phyloP scores from a whole-genome alignment of 2,888 invertebrate genomes.

The Luffia ferchaultella region DNA sequence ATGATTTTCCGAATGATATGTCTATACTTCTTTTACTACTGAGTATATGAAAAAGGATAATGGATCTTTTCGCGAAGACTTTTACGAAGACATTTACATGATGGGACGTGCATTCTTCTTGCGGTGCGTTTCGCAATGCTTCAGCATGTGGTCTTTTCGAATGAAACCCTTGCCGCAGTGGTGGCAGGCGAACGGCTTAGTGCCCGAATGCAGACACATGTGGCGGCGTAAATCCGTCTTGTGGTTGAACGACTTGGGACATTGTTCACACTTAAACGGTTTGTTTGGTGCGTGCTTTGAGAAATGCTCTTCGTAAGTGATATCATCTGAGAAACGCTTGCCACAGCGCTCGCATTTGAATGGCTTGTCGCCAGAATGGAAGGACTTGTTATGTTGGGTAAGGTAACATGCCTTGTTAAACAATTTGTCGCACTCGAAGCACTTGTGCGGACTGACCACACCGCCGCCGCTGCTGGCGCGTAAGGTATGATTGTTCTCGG shows the following conservation, averaged over 20 bases:
- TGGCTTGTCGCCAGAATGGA: conserved; percentile 87
- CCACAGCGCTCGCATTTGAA: conserved; percentile 87
- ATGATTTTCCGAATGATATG: no score
- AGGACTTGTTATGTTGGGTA: conserved; percentile 90
- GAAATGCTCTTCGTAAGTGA: conserved; percentile 76
- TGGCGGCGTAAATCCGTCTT: conserved; percentile 89
- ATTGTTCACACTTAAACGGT: conserved; percentile 84
- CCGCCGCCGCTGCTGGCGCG: conserved; percentile 38
- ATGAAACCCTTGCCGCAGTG: conserved; percentile 89
- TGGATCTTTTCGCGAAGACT: no score
- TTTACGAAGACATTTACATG: no score
- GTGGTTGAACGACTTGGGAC: conserved; percentile 90
- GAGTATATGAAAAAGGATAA: no score
- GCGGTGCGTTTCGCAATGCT: conserved; percentile 83
- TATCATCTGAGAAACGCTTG: conserved; percentile 80
- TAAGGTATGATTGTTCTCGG: conserved; percentile 43
- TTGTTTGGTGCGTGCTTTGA: conserved; percentile 83
- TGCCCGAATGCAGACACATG: conserved; percentile 86
- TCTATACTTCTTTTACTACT: no score
- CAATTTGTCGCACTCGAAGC: conserved; percentile 82
- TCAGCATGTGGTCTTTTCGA: conserved; percentile 90
- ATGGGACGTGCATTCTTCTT: conserved; percentile 65
- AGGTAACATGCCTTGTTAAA: conserved; percentile 89
- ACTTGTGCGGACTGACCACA: conserved; percentile 65
- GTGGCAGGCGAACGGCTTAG: conserved; percentile 83